phyloP scores from a whole-genome alignment of 2,888 invertebrate genomes.

The Aplocera efformata region DNA sequence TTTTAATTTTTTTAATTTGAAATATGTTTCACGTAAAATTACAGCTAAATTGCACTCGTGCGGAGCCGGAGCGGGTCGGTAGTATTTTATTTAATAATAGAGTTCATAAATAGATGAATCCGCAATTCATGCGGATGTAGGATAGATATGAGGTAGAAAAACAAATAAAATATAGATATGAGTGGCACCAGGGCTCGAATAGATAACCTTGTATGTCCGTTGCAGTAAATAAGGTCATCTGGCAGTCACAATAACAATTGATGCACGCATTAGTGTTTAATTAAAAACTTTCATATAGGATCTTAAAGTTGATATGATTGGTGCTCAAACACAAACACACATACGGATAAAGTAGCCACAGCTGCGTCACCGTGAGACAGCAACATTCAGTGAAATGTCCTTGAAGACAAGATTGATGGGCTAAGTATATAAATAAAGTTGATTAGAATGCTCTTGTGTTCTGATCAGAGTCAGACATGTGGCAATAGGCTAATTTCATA shows the following conservation, averaged over 20 bases:
- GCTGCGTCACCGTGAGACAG: constrained; percentile 2
- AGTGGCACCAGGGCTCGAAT: constrained; percentile 44
- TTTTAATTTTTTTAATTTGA: too few species aligned
- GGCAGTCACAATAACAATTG: constrained; percentile 40
- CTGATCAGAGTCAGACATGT: too few species aligned
- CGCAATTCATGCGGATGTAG: constrained; percentile 23
- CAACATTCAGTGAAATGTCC: background rate
- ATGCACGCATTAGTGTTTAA: constrained; percentile 25
- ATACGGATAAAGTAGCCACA: too few species aligned
- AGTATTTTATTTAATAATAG: constrained; percentile 16
- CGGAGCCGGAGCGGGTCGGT: too few species aligned
- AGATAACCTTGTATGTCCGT: constrained; percentile 60
- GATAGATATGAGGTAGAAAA: constrained; percentile 22
- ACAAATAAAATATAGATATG: constrained; percentile 39
- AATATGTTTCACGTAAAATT: too few species aligned
- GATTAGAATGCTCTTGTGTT: too few species aligned
- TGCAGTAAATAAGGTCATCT: constrained; percentile 58
- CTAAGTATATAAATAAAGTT: too few species aligned
- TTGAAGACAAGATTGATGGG: background rate
- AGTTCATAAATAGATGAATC: constrained; percentile 24
- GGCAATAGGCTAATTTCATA: too few species aligned
- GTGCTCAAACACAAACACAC: too few species aligned
- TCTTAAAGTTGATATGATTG: too few species aligned
- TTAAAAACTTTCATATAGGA: constrained; percentile 5
- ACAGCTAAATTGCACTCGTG: too few species aligned